phyloP scores from a whole-genome alignment of 2,113 vertebrate species.

The Rattus norvegicus region GRCr8 NC_086026.1:39331001-39331500 shows the following conservation, averaged over 20 bases:
- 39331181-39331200: neutral
- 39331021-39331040: neutral
- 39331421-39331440: neutral
- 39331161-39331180: constrained; percentile 8
- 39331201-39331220: neutral
- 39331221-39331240: neutral
- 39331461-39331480: rapidly evolving
- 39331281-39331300: neutral
- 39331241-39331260: neutral
- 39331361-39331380: neutral
- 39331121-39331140: neutral
- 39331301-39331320: neutral
- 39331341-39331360: neutral
- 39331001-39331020: neutral
- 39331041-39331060: neutral
- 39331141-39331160: neutral
- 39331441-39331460: neutral
- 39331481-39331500: neutral
- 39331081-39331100: neutral
- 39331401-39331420: neutral
- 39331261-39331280: constrained; percentile 21
- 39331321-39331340: neutral
- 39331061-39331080: neutral
- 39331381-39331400: neutral
- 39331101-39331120: constrained; percentile 11